Evolutionary conservation across 2,797 vertebrate genomes (phyloP).

Genomic region (Melanotaenia nigrans): DNA sequence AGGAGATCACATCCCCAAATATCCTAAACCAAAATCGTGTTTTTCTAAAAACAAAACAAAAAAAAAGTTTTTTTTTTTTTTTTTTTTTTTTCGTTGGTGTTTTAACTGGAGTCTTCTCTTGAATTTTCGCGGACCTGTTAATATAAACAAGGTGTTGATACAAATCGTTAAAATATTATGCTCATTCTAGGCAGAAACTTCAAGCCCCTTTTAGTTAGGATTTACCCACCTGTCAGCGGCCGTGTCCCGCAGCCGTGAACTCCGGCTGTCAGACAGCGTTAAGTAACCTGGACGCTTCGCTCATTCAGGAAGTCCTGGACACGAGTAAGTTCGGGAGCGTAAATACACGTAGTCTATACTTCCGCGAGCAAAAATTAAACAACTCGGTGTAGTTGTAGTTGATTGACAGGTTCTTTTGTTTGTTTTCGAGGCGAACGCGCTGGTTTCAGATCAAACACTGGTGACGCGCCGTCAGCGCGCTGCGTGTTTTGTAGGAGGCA

Average conservation of each 20-base stretch:
- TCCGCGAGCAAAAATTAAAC: slow-evolving; percentile 8
- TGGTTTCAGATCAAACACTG: not conserved
- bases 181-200: not conserved
- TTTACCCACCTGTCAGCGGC: slow-evolving; percentile 56
- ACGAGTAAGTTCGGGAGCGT: slow-evolving; percentile 4
- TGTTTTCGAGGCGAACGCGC: not conserved
- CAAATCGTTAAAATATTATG: not conserved
- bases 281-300: slow-evolving; percentile 30
- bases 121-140: not conserved
- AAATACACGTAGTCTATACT: slow-evolving; percentile 48
- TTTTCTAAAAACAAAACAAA: not conserved
- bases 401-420: not conserved
- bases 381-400: not conserved
- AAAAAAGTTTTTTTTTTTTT: no score
- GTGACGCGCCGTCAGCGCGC: slow-evolving; percentile 3
- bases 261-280: slow-evolving; percentile 5
- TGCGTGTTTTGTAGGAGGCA: not conserved
- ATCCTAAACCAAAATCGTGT: not conserved
- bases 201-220: not conserved
- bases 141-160: not conserved
- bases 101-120: no score
- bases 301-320: slow-evolving; percentile 69
- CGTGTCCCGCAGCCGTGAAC: slow-evolving; percentile 28
- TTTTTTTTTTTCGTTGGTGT: no score
- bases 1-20: not conserved